These are phyloP conservation scores for Neolamprologus ventralis DNA, from an alignment of 2,113 vertebrate genomes.

Conservation along the genomic window DNA sequence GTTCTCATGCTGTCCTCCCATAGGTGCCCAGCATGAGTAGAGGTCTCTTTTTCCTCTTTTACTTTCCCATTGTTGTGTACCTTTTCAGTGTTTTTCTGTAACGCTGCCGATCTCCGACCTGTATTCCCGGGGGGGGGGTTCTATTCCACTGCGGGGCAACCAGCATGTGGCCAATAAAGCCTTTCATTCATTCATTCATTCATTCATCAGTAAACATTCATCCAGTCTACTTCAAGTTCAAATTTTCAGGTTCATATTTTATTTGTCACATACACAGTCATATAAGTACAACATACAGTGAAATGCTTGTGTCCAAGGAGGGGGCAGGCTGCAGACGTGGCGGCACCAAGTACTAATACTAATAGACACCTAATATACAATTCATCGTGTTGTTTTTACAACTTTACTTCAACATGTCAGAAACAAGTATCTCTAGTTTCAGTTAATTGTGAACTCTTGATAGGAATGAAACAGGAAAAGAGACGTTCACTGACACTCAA, in stretches of 20 bases:
- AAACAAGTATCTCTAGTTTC: not conserved
- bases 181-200: not conserved
- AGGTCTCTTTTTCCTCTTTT: no score
- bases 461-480: not conserved
- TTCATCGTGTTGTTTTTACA: rapidly evolving
- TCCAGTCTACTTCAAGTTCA: not conserved
- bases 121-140: no score
- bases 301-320: not conserved
- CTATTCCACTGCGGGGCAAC: no score
- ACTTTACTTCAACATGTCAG: not conserved
- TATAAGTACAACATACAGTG: not conserved
- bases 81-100: no score
- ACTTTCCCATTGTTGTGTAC: no score
- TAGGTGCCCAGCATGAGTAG: no score
- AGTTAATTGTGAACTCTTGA: not conserved
- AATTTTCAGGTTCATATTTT: not conserved
- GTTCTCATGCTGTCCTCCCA: no score
- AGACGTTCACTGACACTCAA: rapidly evolving
- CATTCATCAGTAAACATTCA: not conserved
- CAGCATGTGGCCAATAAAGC: rapidly evolving
- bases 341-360: not conserved
- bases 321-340: not conserved
- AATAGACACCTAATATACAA: not conserved
- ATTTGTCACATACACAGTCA: not conserved
- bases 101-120: no score